phyloP scores from a whole-genome alignment of 2,113 vertebrate species.

The Poeciliopsis prolifica region DNA sequence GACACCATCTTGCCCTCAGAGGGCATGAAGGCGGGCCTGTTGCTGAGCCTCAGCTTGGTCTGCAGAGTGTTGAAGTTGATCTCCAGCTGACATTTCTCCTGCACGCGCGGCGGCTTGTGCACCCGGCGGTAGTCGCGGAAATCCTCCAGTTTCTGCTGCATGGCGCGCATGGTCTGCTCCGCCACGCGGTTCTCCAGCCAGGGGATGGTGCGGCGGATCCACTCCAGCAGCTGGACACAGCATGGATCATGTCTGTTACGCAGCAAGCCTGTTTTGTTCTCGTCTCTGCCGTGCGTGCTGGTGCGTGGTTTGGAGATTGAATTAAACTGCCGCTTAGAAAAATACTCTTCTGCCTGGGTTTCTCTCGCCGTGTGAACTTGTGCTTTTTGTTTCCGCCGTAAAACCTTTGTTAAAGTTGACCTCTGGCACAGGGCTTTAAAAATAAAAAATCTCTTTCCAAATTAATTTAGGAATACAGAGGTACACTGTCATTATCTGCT shows the following conservation, averaged over 20 bases:
- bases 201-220: constrained; percentile 96
- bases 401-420: too few relatives aligned
- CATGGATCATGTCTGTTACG: neutral
- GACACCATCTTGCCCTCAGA: constrained; percentile 96
- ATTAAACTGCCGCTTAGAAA: too few relatives aligned
- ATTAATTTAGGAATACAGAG: neutral
- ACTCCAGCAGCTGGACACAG: constrained; percentile 89
- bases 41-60: constrained; percentile 92
- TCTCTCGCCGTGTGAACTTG: neutral
- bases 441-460: neutral
- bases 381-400: too few relatives aligned
- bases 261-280: neutral
- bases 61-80: constrained; percentile 96
- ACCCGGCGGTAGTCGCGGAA: constrained; percentile 91
- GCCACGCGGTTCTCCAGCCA: constrained; percentile 93
- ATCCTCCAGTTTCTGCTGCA: constrained; percentile 94
- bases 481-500: neutral
- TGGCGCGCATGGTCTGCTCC: constrained; percentile 88
- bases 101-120: constrained; percentile 91
- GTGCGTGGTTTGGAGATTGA: too few relatives aligned
- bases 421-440: too few relatives aligned
- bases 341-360: too few relatives aligned
- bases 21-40: constrained; percentile 93
- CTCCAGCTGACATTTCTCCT: constrained; percentile 94
- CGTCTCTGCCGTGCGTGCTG: too few relatives aligned